phyloP scores from a whole-genome alignment of 2,113 vertebrate species.

The Hoplias malabaricus region DNA sequence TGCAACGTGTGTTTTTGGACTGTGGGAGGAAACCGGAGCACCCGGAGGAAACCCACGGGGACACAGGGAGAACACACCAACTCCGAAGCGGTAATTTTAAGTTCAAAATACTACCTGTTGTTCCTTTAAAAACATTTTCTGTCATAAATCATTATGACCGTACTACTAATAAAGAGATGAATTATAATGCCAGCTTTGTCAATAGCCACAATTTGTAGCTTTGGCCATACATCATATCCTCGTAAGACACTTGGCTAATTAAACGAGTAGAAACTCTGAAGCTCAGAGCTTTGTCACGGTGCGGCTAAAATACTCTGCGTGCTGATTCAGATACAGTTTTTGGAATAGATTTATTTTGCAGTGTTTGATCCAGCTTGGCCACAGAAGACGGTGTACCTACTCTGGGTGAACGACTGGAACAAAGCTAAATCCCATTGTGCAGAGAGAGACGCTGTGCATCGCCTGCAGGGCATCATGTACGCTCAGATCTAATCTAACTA shows the following conservation, averaged over 20 bases:
- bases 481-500: slow-evolving; percentile 66
- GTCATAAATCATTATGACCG: not conserved
- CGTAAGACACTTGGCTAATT: slow-evolving; percentile 6
- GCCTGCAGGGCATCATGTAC: slow-evolving; percentile 53
- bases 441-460: slow-evolving; percentile 51
- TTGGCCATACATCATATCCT: not conserved
- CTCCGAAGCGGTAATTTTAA: too few relatives aligned
- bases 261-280: slow-evolving; percentile 9
- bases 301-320: not conserved
- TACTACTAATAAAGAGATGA: not conserved
- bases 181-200: not conserved
- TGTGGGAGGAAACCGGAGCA: too few relatives aligned
- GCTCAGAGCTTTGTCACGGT: not conserved
- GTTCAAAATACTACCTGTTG: too few relatives aligned
- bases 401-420: slow-evolving; percentile 38
- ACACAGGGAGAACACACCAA: too few relatives aligned
- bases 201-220: not conserved
- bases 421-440: slow-evolving; percentile 49
- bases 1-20: too few relatives aligned
- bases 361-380: not conserved
- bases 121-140: not conserved
- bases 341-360: not conserved
- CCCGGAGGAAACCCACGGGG: too few relatives aligned
- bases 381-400: not conserved
- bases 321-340: slow-evolving; percentile 1